These are phyloP conservation scores for Daboia siamensis DNA, from an alignment of 2,113 vertebrate species.

Conservation along the genomic window DNA sequence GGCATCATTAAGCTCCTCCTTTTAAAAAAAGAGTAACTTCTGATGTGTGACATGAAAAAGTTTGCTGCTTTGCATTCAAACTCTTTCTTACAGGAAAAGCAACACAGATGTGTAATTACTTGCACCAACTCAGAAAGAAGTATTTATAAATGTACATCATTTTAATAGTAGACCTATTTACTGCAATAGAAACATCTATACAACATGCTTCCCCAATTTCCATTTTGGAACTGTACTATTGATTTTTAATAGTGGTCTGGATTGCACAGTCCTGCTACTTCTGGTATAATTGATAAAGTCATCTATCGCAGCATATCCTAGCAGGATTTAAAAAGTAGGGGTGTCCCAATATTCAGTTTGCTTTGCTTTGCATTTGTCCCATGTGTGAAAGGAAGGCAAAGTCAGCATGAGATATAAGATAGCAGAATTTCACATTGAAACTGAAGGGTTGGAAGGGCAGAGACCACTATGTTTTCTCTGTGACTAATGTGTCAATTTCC, in stretches of 20 bases:
- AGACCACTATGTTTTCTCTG: neutral
- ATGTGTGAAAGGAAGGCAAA: neutral
- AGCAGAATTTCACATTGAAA: neutral
- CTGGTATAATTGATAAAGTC: neutral
- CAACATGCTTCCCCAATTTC: neutral
- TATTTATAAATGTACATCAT: neutral
- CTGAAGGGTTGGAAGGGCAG: neutral
- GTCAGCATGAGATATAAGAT: neutral
- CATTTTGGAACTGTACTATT: neutral
- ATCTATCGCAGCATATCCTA: neutral
- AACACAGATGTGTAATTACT: neutral
- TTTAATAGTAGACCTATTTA: neutral
- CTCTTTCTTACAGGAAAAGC: neutral
- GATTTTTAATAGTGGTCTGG: neutral
- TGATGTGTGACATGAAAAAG: neutral
- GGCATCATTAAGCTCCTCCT: conserved; percentile 89
- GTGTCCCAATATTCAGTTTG: neutral
- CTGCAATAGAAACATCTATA: neutral
- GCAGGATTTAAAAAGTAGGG: neutral
- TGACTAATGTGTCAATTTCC: neutral
- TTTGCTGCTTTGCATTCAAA: neutral
- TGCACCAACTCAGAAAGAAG: neutral
- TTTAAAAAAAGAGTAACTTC: conserved; percentile 34
- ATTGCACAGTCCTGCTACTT: neutral
- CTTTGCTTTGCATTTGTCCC: neutral